Evolutionary conservation across 2,888 invertebrate species (phyloP).

Genomic region (Rhimphoctona megacephalus): DNA sequence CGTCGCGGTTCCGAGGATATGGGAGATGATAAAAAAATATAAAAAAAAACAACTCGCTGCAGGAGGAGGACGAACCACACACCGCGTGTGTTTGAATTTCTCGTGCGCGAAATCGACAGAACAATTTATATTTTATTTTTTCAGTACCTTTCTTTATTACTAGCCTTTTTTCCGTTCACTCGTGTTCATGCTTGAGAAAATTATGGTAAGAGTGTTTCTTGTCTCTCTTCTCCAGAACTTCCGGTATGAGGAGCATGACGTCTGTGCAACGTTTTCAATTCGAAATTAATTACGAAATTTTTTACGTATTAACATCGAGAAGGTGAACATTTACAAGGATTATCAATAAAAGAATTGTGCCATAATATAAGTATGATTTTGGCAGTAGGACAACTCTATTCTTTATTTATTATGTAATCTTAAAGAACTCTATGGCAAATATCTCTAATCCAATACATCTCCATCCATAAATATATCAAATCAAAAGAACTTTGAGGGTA

Average conservation of each 20-base stretch:
- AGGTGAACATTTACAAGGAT: neutral
- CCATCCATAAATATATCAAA: too few relatives aligned
- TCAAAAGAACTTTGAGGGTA: too few relatives aligned
- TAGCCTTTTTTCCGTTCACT: neutral
- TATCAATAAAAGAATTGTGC: neutral
- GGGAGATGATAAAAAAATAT: conserved; percentile 33
- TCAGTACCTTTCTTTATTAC: conserved; percentile 11
- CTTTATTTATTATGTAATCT: too few relatives aligned
- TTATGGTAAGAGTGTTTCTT: conserved; percentile 1
- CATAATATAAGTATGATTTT: neutral
- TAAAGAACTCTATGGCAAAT: too few relatives aligned
- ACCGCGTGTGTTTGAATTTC: conserved; percentile 36
- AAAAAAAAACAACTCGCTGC: conserved; percentile 8
- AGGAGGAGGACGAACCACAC: conserved; percentile 28
- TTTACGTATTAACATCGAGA: neutral
- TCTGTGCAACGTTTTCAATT: neutral
- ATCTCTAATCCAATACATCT: too few relatives aligned
- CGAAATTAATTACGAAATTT: neutral
- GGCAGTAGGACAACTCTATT: too few relatives aligned
- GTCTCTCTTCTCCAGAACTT: conserved; percentile 12
- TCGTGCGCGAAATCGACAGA: conserved; percentile 43
- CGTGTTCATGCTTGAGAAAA: neutral
- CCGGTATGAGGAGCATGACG: neutral
- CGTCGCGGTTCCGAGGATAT: conserved; percentile 54
- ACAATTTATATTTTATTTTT: conserved; percentile 9